Evolutionary conservation across 2,797 vertebrate species (phyloP), one percentile per base, ranked within the genome.

Genomic region (Neoniphon sammara): DNA sequence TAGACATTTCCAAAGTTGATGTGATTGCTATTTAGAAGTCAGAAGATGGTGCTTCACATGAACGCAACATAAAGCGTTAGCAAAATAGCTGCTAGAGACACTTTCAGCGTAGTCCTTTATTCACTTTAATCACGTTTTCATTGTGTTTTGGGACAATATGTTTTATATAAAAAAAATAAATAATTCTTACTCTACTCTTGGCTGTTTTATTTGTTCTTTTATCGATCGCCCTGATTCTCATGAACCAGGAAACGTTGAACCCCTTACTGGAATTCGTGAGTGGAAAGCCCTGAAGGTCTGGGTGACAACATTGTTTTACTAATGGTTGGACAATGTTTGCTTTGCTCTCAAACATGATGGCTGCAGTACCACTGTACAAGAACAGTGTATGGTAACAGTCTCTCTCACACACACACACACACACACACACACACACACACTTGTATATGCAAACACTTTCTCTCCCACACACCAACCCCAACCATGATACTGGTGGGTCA

Each of bases 271-370:
- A 49, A 30, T 70, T 83, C 69, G 64, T 63, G 42, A 27, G 52
- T 73, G 77, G 69, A 75, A 70, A 23, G 47, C 30, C 70, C 27
- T 71, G 75, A 82, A 77, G 82, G 65, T 71, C 66, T 62, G 20
- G 20, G 4, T 68, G 31, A 84, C 56, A 49, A 57, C 46, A 39
- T 57, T 61, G 59, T 56, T 52, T 70, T 50, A 50, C 77, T 59
- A 44, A 63, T 44, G 64, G 23, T 4, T 4, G 52, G 70, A 61
- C 27, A 77, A 34, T 77, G 47, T 89, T 87, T 76, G 68, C 85
- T 80, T 80, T 68, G 75, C 72, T 70, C 75, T 75, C 27, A 47
- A 67, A 71, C 70, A 57, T 46, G 67, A 64, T 36, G 25, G 31
- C 71, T 62, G 46, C 66, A 67, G 49, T 42, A 46, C 68, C 64